phyloP scores from a whole-genome alignment of 2,113 vertebrate species.

The Podiceps cristatus region DNA sequence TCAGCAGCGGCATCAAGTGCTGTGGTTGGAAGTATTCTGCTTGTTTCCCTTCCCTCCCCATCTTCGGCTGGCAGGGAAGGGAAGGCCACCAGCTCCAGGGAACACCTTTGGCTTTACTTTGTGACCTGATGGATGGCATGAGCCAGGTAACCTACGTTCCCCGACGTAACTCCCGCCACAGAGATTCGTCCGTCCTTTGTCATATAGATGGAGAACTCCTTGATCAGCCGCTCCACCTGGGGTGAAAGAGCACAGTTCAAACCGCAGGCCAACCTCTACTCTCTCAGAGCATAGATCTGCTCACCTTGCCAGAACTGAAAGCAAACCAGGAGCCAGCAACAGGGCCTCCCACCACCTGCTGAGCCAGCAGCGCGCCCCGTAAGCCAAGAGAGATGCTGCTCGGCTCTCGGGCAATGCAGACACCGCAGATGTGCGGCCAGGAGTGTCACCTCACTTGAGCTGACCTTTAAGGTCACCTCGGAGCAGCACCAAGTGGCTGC shows the following conservation, averaged over 20 bases:
- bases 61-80: not conserved
- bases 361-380: not conserved
- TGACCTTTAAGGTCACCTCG: not conserved
- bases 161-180: conserved; percentile 90
- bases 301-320: not conserved
- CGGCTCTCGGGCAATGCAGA: not conserved
- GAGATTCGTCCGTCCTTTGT: conserved; percentile 98
- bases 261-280: not conserved
- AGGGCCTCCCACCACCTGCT: not conserved
- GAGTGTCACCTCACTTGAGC: not conserved
- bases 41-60: conserved; percentile 39
- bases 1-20: conserved; percentile 15
- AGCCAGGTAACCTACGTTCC: conserved; percentile 92
- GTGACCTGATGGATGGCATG: conserved; percentile 92
- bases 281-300: not conserved
- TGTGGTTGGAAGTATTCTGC: conserved; percentile 47
- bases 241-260: not conserved
- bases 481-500: not conserved
- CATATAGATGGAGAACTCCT: conserved; percentile 97
- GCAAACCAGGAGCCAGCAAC: not conserved
- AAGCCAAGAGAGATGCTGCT: not conserved
- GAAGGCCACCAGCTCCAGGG: conserved; percentile 40
- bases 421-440: not conserved
- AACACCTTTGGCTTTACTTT: conserved; percentile 80
- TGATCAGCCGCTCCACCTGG: conserved; percentile 92